Conservation (phyloP, 64 coral and sea anemone genomes). For the Catalaphyllia jardinei region DNA sequence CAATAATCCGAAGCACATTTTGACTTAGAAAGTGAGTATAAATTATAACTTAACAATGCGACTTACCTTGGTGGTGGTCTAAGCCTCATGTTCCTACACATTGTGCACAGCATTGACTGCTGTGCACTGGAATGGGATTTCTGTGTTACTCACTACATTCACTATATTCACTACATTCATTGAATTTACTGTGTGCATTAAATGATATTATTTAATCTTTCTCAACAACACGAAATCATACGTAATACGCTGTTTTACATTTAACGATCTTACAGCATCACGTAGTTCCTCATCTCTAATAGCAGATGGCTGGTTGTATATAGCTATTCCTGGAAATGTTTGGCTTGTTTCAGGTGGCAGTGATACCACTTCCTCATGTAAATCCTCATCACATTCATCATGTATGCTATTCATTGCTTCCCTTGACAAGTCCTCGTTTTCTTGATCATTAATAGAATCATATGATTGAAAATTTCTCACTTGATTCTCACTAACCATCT, state of each 20-base stretch:
- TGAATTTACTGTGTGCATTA: too few species aligned
- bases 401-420: conserved; percentile 24
- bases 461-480: conserved; percentile 10
- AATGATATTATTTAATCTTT: too few species aligned
- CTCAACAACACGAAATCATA: background rate
- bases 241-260: conserved; percentile 12
- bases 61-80: too few species aligned
- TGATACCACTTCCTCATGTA: conserved; percentile 23
- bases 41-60: too few species aligned
- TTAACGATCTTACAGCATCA: conserved; percentile 43
- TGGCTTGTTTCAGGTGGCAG: background rate
- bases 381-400: conserved; percentile 49
- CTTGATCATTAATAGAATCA: conserved; percentile 65
- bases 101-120: too few species aligned
- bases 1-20: too few species aligned
- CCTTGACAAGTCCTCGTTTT: conserved; percentile 47
- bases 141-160: too few species aligned
- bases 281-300: conserved; percentile 48
- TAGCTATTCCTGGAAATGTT: conserved; percentile 7
- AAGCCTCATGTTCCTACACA: too few species aligned
- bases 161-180: too few species aligned
- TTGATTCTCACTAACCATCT: conserved; percentile 7
- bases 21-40: too few species aligned
- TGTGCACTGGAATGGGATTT: too few species aligned
- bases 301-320: conserved; percentile 26